Evolutionary conservation across 2,888 invertebrate species (phyloP).

Genomic region (Odontocerum albicorne): DNA sequence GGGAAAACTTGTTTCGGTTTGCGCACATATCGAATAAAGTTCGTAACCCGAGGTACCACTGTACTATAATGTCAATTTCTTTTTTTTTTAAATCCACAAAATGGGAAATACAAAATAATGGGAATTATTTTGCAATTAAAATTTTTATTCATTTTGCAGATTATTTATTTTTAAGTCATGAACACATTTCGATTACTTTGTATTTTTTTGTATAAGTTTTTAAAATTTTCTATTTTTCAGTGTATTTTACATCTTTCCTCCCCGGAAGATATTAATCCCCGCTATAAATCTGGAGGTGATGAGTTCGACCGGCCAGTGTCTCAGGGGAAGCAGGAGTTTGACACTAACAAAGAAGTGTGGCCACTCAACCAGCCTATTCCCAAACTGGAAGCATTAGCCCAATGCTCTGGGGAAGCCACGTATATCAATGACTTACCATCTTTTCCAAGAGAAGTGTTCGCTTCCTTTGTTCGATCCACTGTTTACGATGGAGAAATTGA

Average conservation of each 20-base stretch:
- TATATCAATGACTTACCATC: conserved; percentile 64
- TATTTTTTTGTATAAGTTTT: too few species aligned
- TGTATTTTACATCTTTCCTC: conserved; percentile 57
- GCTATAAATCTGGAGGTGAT: conserved; percentile 55
- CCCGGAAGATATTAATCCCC: conserved; percentile 45
- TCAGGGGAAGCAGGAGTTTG: conserved; percentile 62
- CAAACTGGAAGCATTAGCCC: conserved; percentile 63
- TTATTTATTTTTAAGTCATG: too few species aligned
- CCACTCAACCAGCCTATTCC: conserved; percentile 69
- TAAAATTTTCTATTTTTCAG: conserved; percentile 47
- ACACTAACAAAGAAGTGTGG: conserved; percentile 64
- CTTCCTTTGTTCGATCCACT: conserved; percentile 62
- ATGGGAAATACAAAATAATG: too few species aligned
- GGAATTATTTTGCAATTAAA: too few species aligned
- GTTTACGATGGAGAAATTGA: conserved; percentile 60
- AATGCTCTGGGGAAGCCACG: conserved; percentile 69
- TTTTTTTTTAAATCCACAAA: too few species aligned
- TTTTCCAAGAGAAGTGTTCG: conserved; percentile 63
- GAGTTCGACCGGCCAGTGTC: conserved; percentile 62
- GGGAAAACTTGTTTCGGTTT: too few species aligned
- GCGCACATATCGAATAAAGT: too few species aligned
- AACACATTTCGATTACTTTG: too few species aligned
- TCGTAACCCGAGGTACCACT: too few species aligned
- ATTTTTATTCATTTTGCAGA: too few species aligned
- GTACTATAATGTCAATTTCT: too few species aligned